Conservation (phyloP, 2,113 vertebrate species). For the Pagrus major region DNA sequence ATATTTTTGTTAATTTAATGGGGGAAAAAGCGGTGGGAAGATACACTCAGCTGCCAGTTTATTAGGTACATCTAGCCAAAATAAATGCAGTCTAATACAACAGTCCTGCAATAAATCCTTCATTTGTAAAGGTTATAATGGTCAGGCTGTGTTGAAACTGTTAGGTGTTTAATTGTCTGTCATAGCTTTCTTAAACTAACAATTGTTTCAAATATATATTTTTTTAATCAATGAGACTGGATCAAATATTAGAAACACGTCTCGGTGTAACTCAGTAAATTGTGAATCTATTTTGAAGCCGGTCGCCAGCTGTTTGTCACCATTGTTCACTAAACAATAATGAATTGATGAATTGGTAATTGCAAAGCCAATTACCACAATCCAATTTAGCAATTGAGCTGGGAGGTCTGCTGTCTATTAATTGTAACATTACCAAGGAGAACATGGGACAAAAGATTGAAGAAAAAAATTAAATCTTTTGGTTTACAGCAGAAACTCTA, state of each 20-base stretch:
- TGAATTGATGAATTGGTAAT: neutral
- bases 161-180: neutral
- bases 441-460: neutral
- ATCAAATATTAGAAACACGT: neutral
- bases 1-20: neutral
- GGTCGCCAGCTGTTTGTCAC: neutral
- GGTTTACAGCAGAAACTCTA: neutral
- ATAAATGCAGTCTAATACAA: neutral
- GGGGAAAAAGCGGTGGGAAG: neutral
- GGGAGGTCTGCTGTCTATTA: neutral
- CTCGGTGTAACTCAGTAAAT: neutral
- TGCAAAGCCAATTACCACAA: slow-evolving; percentile 1
- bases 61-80: neutral
- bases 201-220: neutral
- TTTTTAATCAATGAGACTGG: neutral
- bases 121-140: neutral
- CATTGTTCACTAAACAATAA: neutral
- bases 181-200: neutral
- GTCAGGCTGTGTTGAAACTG: neutral
- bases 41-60: neutral
- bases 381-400: neutral
- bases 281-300: neutral
- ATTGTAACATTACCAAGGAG: neutral
- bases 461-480: neutral
- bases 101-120: neutral